Base-by-base conservation (phyloP, 92 coral and sea anemone species). In the Porites cylindrica region DNA sequence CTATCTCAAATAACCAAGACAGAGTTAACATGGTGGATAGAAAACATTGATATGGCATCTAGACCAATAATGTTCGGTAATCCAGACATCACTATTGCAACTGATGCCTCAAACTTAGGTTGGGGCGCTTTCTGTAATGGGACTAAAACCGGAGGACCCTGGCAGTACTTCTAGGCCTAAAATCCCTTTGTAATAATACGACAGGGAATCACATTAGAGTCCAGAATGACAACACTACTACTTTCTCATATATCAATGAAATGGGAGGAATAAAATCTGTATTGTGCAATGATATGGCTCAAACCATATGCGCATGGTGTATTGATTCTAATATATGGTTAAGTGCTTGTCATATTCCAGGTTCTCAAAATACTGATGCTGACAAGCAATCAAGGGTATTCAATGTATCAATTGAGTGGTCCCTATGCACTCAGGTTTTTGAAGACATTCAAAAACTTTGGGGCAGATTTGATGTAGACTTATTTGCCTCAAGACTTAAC, bases 51-150 rank as follows among this genome's bases (percentile, higher is more conserved):
- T 59, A 18, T 59, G 21, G 56, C 86, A 8, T 77, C 63, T 53
- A 86, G 56, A 62, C 2, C 90, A 59, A 78, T 86, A 11, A 78
- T 62, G 72, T 85, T 26, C 32, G 54, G 78, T 0, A 79, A 79
- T 61, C 84, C 83, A 62, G 74, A 79, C 83, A 9, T 79, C 20
- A 79, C 4, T 1, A 72, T 79, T 2, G 62, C 73, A 1, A 65
- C 83, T 32, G 83, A 79, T 20, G 61, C 56, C 1, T 79, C 72
- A 6, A 79, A 20, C 20, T 1, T 53, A 53, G 88, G 92, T 16
- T 88, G 88, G 92, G 84, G 84, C 32, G 92, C 88, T 12, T 88
- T 73, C 54, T 88, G 88, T 59, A 51, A 66, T 19, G 62, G 65
- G 26, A 71, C 13, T 26, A 23, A 50, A 52, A 54, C 86, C 70